These are phyloP conservation scores for Stichodactyla helianthus DNA, from an alignment of 64 coral and sea anemone genomes.

Conservation along the genomic window DNA sequence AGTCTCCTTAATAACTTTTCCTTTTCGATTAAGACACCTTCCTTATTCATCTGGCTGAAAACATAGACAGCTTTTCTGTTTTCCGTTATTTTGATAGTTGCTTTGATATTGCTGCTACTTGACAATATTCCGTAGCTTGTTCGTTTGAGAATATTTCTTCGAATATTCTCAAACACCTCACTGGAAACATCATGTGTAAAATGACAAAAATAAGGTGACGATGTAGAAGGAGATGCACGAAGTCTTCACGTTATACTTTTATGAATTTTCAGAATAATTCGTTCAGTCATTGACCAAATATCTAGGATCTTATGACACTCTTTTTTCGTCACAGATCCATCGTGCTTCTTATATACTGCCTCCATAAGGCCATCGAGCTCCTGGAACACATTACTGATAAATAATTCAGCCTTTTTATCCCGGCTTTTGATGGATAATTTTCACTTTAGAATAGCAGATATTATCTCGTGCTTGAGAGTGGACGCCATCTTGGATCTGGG, in stretches of 20 bases:
- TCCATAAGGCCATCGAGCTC: constrained; percentile 32
- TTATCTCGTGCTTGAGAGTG: constrained; percentile 20
- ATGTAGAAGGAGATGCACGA: constrained; percentile 10
- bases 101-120: too few relatives aligned
- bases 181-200: constrained; percentile 27
- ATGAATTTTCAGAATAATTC: constrained; percentile 20
- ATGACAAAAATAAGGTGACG: constrained; percentile 27
- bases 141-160: constrained; percentile 23
- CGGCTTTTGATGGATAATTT: constrained; percentile 20
- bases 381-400: constrained; percentile 25
- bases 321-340: background rate
- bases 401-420: constrained; percentile 36
- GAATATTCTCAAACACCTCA: constrained; percentile 33
- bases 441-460: constrained; percentile 10
- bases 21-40: constrained; percentile 17
- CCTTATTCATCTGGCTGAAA: constrained; percentile 29
- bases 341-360: constrained; percentile 33
- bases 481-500: constrained; percentile 30
- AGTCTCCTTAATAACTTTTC: constrained; percentile 24
- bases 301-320: constrained; percentile 43
- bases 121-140: background rate
- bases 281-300: constrained; percentile 33
- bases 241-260: constrained; percentile 22
- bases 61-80: constrained; percentile 32
- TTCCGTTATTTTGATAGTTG: background rate